These are phyloP conservation scores for Yponomeuta malinellus DNA, from an alignment of 2,888 invertebrate species.

Conservation along the genomic window DNA sequence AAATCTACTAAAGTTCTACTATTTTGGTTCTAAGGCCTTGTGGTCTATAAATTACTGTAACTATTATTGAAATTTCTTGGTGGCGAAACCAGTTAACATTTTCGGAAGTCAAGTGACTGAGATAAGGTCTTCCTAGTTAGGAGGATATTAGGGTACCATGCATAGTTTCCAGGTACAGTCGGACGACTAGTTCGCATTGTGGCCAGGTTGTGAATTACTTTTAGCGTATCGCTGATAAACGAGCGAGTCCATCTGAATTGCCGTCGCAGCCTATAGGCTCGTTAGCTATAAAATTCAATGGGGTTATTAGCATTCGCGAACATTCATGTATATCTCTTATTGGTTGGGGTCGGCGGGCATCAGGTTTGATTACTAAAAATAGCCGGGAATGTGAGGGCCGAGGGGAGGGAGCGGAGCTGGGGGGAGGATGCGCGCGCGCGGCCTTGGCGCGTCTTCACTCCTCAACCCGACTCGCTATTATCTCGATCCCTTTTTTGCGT, in stretches of 20 bases:
- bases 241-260: conserved; percentile 1
- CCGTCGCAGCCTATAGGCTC: conserved; percentile 24
- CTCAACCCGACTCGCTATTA: conserved; percentile 52
- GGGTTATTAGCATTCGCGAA: conserved; percentile 41
- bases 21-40: no score
- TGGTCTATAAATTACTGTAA: no score
- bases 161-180: no score
- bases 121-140: no score
- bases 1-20: no score
- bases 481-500: conserved; percentile 70
- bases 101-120: no score
- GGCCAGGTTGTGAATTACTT: not conserved
- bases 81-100: no score
- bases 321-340: conserved; percentile 39
- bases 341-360: conserved; percentile 41
- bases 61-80: no score
- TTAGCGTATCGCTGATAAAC: conserved; percentile 8
- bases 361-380: conserved; percentile 69
- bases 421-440: conserved; percentile 31
- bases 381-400: conserved; percentile 58
- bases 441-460: conserved; percentile 31
- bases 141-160: no score
- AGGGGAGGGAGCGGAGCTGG: conserved; percentile 32
- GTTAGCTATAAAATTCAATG: conserved; percentile 37
- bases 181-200: no score